phyloP scores from a whole-genome alignment of 1,140 invertebrate genomes.

The Triops longicaudatus region DNA sequence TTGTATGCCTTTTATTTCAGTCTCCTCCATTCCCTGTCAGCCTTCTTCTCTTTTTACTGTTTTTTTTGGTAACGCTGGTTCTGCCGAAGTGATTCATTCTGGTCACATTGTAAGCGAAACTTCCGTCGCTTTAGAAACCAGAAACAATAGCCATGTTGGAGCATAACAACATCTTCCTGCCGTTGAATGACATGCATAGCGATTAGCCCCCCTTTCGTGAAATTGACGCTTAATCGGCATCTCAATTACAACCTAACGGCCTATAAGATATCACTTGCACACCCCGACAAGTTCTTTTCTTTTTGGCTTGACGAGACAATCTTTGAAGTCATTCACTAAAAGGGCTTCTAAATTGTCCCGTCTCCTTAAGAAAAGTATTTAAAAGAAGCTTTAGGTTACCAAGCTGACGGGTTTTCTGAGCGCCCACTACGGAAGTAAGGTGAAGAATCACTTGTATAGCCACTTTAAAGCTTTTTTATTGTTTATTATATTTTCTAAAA shows the following conservation, averaged over 20 bases:
- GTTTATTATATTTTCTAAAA: no score
- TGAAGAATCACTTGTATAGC: not conserved
- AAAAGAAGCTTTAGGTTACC: not conserved
- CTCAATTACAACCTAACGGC: constrained; percentile 2
- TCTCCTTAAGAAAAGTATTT: not conserved
- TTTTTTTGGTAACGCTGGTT: no score
- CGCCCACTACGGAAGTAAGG: not conserved
- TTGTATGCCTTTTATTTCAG: not conserved
- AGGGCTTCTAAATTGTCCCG: not conserved
- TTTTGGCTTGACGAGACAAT: not conserved
- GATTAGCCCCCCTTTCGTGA: not conserved
- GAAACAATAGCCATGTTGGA: not conserved
- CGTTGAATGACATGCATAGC: not conserved
- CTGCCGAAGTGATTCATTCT: not conserved
- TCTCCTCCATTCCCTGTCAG: not conserved
- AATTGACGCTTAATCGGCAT: not conserved
- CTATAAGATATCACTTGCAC: not conserved
- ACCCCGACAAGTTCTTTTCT: not conserved
- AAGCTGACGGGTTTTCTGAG: not conserved
- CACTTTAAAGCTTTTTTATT: not conserved
- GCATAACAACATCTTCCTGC: not conserved
- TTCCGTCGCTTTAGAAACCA: not conserved
- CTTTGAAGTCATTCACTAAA: not conserved
- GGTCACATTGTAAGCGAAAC: not conserved
- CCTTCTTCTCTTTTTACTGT: not conserved